Percentiles rank a stretch among this genome's conserved stretches.
Evolutionary conservation across 2,797 vertebrate genomes (phyloP).

Genomic region (Poeciliopsis turneri): DNA sequence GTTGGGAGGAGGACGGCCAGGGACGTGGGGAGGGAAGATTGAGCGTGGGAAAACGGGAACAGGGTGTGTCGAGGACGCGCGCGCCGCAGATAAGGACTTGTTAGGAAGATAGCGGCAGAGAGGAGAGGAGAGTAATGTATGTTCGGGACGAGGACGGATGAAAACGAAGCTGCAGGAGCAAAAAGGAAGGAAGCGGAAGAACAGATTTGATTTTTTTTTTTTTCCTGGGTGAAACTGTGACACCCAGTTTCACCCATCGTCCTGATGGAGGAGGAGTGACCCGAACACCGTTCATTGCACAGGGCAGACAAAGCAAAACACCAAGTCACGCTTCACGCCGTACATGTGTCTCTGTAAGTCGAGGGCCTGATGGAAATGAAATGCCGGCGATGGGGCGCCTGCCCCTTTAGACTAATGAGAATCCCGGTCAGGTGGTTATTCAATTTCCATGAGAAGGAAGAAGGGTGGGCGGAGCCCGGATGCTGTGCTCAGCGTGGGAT

Average conservation of each 20-base stretch:
- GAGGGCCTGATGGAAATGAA: slow-evolving; percentile 60
- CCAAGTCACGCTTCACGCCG: slow-evolving; percentile 39
- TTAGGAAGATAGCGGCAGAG: slow-evolving; percentile 34
- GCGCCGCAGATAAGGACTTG: slow-evolving; percentile 18
- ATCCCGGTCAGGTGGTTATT: slow-evolving; percentile 61
- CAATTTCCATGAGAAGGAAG: slow-evolving; percentile 53
- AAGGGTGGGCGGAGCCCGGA: slow-evolving; percentile 35
- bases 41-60: slow-evolving; percentile 51
- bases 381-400: slow-evolving; percentile 61
- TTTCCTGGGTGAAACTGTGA: background rate
- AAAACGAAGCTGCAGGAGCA: slow-evolving; percentile 43
- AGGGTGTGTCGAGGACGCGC: slow-evolving; percentile 14
- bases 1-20: slow-evolving; percentile 36
- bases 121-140: slow-evolving; percentile 39
- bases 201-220: background rate
- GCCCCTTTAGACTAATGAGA: slow-evolving; percentile 71
- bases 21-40: slow-evolving; percentile 36
- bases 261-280: slow-evolving; percentile 49
- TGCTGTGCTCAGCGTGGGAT: slow-evolving; percentile 23
- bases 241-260: background rate
- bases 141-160: slow-evolving; percentile 37
- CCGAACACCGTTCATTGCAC: slow-evolving; percentile 27
- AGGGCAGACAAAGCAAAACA: slow-evolving; percentile 47
- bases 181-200: slow-evolving; percentile 15
- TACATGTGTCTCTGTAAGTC: slow-evolving; percentile 32